phyloP scores from a whole-genome alignment of 2,888 invertebrate genomes.

The Chalcosyrphus nemorum region DNA sequence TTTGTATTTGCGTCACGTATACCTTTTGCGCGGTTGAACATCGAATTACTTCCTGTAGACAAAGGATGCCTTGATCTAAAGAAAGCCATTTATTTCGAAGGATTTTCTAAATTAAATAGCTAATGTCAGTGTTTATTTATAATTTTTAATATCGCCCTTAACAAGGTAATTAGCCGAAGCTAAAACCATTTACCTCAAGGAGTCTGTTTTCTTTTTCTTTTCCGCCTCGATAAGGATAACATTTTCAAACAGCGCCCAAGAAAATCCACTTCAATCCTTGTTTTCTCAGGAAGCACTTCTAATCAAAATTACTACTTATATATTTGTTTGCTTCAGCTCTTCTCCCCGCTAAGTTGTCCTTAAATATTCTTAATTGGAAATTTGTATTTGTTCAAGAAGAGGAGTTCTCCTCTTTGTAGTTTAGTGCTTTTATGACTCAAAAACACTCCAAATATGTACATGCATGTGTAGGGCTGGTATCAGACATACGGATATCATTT shows the following conservation, averaged over 20 bases:
- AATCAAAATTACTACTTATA: neutral
- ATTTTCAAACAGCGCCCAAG: neutral
- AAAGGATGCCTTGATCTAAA: neutral
- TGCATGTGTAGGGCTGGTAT: neutral
- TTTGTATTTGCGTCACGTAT: neutral
- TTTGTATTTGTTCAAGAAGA: constrained; percentile 3
- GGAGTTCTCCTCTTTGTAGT: constrained; percentile 5
- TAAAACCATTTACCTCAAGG: neutral
- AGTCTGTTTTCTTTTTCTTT: no score
- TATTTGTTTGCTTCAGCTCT: neutral
- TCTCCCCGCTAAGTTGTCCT: neutral
- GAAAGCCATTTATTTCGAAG: neutral
- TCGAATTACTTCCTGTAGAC: neutral
- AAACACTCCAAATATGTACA: neutral
- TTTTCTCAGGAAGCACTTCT: neutral
- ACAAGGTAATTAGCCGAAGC: neutral
- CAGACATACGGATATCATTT: constrained; percentile 19
- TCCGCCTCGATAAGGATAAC: neutral
- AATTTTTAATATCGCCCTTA: neutral
- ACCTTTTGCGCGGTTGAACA: neutral
- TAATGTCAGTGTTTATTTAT: neutral
- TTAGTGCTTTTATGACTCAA: neutral
- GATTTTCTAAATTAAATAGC: neutral
- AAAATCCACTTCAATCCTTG: neutral
- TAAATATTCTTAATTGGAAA: constrained; percentile 44